Evolutionary conservation across 2,113 vertebrate genomes (phyloP).

Genomic region (Ceuthmochares aereus): DNA sequence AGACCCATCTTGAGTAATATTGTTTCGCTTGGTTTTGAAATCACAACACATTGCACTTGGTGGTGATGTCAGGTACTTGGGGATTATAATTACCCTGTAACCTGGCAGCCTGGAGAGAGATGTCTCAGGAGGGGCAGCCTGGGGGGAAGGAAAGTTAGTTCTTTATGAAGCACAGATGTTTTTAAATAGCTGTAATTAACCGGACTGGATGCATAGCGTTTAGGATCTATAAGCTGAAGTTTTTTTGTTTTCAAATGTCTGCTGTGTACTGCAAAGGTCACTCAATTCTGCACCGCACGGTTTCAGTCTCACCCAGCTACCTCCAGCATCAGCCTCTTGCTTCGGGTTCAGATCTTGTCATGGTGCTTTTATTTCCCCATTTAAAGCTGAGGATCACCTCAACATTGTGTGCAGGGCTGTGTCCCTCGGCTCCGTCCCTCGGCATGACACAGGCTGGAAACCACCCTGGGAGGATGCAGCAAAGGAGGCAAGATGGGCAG

Average conservation of each 20-base stretch:
- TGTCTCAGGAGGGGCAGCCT: constrained; percentile 38
- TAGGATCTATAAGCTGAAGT: constrained; percentile 50
- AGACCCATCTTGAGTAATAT: constrained; percentile 13
- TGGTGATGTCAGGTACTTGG: constrained; percentile 65
- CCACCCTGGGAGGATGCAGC: neutral
- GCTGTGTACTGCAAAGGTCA: constrained; percentile 37
- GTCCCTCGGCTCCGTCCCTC: neutral
- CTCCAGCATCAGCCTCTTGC: neutral
- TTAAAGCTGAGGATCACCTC: neutral
- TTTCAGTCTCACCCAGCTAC: neutral
- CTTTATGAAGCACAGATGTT: constrained; percentile 76
- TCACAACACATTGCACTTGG: constrained; percentile 12
- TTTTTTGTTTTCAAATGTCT: constrained; percentile 53
- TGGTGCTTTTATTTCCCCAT: neutral
- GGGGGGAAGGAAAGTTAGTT: constrained; percentile 38
- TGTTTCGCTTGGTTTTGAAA: constrained; percentile 41
- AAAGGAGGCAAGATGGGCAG: neutral
- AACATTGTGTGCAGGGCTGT: neutral
- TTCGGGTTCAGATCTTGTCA: accelerated
- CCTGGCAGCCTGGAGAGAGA: constrained; percentile 56
- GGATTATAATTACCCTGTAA: constrained; percentile 45
- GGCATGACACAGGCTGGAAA: neutral
- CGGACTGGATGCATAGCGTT: constrained; percentile 31
- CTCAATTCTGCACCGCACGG: neutral
- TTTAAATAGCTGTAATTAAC: constrained; percentile 66